Base-by-base conservation (phyloP, 2,888 invertebrate species). In the Itoplectis maculator region DNA sequence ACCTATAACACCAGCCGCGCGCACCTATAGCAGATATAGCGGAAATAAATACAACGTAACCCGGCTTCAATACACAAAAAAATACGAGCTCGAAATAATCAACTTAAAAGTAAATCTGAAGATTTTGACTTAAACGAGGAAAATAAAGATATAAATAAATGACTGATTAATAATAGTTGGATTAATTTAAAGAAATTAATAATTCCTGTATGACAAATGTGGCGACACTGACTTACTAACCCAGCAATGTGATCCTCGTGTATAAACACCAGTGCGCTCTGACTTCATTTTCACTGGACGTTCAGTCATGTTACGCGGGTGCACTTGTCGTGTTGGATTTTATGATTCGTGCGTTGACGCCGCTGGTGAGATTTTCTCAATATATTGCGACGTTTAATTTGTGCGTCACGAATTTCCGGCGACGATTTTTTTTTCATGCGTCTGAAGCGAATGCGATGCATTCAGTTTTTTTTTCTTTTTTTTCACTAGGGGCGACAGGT, bases 281-380 rank as follows among this genome's bases (percentile, higher is more conserved):
- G 6, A 42, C 35, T 23, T 20, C 0, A 56, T 65, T n/a, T 66
- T 40, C 23, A 13, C 23, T 18, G 18, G 6, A 35, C 42, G 78
- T 65, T 49, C 56, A 47, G 59, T 45, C 65, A 20, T 65, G 56
- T 49, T 61, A 40, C 15, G 81, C 69, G 73, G 51, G 78, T 82
- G 69, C 68, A 35, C 54, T 40, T 15, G 5, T 65, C 7, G 40
- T 65, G 74, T 51, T 65, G 54, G 74, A 74, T 65, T 45, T 51
- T 76, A 66, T 66, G 2, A 29, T 78, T 66, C 61, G 66, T 11
- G 42, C 35, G 23, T 42, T 66, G 7, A 63, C 54, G 29, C 15
- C 13, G 73, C 63, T 18, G 68, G 66, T 81, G 70, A 72, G 51
- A 65, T 35, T n/a, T n/a, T 68, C 11, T 40, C 29, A 2, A 18